Evolutionary conservation across 2,888 invertebrate species (phyloP), one percentile per base, ranked within the genome.

Genomic region (Orthosia gothica): DNA sequence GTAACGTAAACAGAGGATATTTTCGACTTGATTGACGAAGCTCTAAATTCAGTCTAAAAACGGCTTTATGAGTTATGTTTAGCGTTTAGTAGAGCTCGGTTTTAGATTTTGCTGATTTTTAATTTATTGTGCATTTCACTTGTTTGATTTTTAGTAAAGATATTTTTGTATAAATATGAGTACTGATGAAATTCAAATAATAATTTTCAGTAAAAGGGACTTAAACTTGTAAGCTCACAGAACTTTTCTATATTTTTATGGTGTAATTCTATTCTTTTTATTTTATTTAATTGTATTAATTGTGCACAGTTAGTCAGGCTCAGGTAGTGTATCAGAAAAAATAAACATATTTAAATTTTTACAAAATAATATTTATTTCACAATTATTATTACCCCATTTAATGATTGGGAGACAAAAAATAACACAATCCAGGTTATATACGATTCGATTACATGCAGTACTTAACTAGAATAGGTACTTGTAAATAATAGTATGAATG

Each of bases 311-410:
- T 26, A 40, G 7, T 65, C 0, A 20, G 66, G 66, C 52, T 59
- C 11, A 66, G 73, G 73, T 58, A 47, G 9, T 12, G 11, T 79
- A 55, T 11, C 9, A 74, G 26, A 57, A 59, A 82, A 81, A 76
- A 74, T 18, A 84, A 85, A 74, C 75, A 70, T 66, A 32, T 73
- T 80, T 82, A 76, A 69, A 72, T 89, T 90, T 90, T 92, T 93
- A 93, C 88, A 93, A 93, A 94, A 94, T 93, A 93, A 93, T 92
- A 90, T 95, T 95, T 95, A 95, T 95, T 95, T 93, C 91, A 94
- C 89, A 94, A 91, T 90, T 72, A 84, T 90, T 74, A 84, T 75
- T 87, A 83, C 86, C 92, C 90, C 92, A 88, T 89, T 82, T 89
- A 91, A 88, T 89, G 82, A 83, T 87, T 77, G 82, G 89, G 92